A percentile compares a stretch with the other conserved stretches of the same genome.
phyloP scores from a whole-genome alignment of 2,797 vertebrate species.

The Halcyon smyrnensis region DNA sequence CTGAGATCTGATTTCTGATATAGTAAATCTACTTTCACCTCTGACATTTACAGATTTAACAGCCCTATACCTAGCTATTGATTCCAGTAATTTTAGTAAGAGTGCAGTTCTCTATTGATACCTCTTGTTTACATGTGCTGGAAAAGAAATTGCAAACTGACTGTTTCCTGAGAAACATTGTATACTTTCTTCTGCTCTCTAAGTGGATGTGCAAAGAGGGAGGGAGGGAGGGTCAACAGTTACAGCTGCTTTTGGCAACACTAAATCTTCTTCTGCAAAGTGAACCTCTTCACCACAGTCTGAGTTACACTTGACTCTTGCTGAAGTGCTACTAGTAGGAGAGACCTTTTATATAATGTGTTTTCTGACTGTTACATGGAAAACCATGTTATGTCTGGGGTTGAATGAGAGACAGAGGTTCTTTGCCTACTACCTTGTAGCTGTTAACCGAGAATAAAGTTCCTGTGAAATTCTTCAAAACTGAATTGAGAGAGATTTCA shows the following conservation, averaged over 20 bases:
- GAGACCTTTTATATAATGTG: rapidly evolving
- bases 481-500: neutral
- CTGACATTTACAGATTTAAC: neutral
- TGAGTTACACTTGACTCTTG: neutral
- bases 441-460: neutral
- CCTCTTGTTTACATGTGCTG: neutral
- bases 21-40: neutral
- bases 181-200: neutral
- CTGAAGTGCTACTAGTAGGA: neutral
- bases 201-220: neutral
- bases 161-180: neutral
- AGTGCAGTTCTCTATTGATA: neutral
- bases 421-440: neutral
- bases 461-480: neutral
- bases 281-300: neutral
- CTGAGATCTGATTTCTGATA: neutral
- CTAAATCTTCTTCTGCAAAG: neutral
- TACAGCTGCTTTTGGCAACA: rapidly evolving
- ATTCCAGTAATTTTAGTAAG: neutral
- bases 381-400: rapidly evolving
- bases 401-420: neutral
- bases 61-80: neutral
- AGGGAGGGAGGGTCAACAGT: neutral
- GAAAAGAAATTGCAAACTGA: neutral
- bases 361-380: neutral